phyloP scores from a whole-genome alignment of 2,797 vertebrate species.

The Centroberyx gerrardi region DNA sequence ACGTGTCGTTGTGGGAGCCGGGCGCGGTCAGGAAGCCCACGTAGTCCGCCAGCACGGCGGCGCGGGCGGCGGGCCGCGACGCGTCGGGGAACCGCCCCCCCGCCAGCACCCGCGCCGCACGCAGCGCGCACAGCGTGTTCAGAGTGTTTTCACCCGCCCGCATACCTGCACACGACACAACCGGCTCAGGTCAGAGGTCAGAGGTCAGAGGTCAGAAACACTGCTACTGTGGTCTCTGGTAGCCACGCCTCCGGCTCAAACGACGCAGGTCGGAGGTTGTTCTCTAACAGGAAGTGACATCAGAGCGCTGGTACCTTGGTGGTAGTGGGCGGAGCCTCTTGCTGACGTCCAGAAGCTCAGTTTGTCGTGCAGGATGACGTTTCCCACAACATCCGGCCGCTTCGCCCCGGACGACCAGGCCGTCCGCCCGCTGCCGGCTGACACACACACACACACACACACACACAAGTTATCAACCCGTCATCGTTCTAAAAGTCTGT shows the following conservation, averaged over 20 bases:
- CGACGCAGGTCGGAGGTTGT: too few relatives aligned
- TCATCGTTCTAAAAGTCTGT: too few relatives aligned
- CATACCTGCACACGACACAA: slow-evolving; percentile 66
- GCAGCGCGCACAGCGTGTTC: slow-evolving; percentile 76
- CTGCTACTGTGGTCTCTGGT: too few relatives aligned
- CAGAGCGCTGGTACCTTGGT: too few relatives aligned
- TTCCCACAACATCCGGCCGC: slow-evolving; percentile 69
- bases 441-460: too few relatives aligned
- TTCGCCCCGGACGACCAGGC: slow-evolving; percentile 19
- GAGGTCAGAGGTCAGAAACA: too few relatives aligned
- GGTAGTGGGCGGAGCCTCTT: slow-evolving; percentile 73
- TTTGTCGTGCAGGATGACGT: slow-evolving; percentile 81
- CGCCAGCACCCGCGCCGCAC: slow-evolving; percentile 51
- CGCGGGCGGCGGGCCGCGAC: slow-evolving; percentile 55
- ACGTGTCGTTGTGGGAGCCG: slow-evolving; percentile 75
- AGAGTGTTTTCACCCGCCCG: slow-evolving; percentile 79
- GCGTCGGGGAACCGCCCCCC: slow-evolving; percentile 20
- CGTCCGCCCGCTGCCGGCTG: slow-evolving; percentile 79
- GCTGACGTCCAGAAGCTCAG: slow-evolving; percentile 72
- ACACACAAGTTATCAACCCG: too few relatives aligned
- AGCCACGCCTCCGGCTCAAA: too few relatives aligned
- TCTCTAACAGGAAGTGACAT: too few relatives aligned
- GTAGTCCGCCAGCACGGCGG: slow-evolving; percentile 74
- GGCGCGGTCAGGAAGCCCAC: slow-evolving; percentile 77
- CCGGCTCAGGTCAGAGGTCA: neutral